phyloP scores from a whole-genome alignment of 1,140 invertebrate species.

The Mercenaria mercenaria region DNA sequence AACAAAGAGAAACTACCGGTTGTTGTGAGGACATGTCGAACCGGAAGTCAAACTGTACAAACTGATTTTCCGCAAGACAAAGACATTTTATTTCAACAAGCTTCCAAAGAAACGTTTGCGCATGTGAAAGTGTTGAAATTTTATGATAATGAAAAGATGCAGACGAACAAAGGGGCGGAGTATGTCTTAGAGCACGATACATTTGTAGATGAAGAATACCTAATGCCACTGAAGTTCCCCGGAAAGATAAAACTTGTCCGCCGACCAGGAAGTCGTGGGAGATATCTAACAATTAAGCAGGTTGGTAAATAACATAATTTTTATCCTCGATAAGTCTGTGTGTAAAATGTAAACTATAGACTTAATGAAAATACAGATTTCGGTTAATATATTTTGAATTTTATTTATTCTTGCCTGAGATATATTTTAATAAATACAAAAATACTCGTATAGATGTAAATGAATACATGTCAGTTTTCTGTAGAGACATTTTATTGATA shows the following conservation, averaged over 20 bases:
- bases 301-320: background rate
- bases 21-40: background rate
- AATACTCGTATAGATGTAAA: too few relatives aligned
- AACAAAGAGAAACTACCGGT: background rate
- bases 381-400: too few relatives aligned
- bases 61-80: background rate
- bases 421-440: too few relatives aligned
- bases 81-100: background rate
- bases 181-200: slow-evolving; percentile 20
- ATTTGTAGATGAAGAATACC: background rate
- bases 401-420: too few relatives aligned
- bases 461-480: too few relatives aligned
- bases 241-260: background rate
- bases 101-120: background rate
- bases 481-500: too few relatives aligned
- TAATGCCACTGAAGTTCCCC: background rate
- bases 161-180: background rate
- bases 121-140: slow-evolving; percentile 20
- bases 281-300: background rate
- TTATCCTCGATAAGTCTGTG: too few relatives aligned
- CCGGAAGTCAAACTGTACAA: background rate
- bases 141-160: background rate
- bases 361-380: too few relatives aligned
- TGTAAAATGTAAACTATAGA: too few relatives aligned
- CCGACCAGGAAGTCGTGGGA: background rate